Evolutionary conservation across 2,888 invertebrate species (phyloP), one percentile per base, ranked within the genome.

Genomic region (Drosophila nigricruria): DNA sequence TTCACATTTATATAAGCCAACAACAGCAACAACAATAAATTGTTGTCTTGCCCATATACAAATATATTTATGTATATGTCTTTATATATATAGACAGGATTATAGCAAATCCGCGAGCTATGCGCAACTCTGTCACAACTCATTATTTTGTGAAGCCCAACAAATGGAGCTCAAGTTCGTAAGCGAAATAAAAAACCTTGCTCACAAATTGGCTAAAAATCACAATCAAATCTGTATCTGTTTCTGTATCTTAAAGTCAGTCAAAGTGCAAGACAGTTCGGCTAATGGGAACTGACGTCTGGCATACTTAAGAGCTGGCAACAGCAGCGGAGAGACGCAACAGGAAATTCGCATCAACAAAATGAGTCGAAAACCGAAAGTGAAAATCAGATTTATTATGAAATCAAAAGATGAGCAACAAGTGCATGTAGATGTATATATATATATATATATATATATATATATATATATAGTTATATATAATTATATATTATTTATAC

Each of bases 1-100:
- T 82, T 82, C 73, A 67, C 80, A 89, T 85, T 84, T 87, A 89
- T 87, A 78, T 89, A 84, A 84, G 84, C 84, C 83, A 81, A 80
- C 83, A 88, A 76, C 79, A 74, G 74, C 88, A 77, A 75, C 63
- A 80, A 88, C 67, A 75, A 86, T 83, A 77, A 88, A 83, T 89
- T 87, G 86, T 80, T 75, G 66, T 60, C 57, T 61, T 58, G 38
- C 47, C 40, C 36, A 63, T 59, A 70, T 70, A 43, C 40, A 52
- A 36, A 52, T 23, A 34, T 32, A 30, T n/a, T 1, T 47, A 40
- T 18, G 9, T 18, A 5, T 5, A 50, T 45, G 43, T 50, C 38
- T 27, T 10, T 30, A 25, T 45, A 52, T 42, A 58, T 73, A 52
- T 53, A 69, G 58, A 34, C 67, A 68, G 65, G 79, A 74, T 75